phyloP scores from a whole-genome alignment of 2,113 vertebrate genomes.

The Cyprinus carpio region DNA sequence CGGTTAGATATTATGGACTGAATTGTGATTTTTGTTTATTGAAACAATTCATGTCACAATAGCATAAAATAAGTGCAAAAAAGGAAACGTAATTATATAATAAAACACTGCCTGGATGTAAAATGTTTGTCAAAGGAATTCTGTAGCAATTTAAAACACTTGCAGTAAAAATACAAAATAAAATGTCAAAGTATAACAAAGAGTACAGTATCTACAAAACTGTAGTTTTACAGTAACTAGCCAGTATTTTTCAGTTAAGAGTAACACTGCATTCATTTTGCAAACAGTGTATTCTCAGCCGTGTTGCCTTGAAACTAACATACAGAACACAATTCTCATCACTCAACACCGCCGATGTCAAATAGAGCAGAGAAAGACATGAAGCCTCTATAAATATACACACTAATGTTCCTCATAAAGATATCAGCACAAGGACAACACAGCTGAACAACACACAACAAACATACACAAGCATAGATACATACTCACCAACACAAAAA shows the following conservation, averaged over 20 bases:
- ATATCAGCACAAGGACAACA: conserved; percentile 25
- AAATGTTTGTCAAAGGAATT: conserved; percentile 10
- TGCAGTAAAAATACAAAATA: no score
- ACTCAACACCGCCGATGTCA: not conserved
- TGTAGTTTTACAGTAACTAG: not conserved
- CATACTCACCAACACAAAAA: not conserved
- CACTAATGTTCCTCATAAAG: conserved; percentile 22
- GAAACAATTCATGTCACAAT: conserved; percentile 25
- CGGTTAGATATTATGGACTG: not conserved
- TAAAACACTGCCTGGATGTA: not conserved
- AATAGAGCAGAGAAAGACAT: not conserved
- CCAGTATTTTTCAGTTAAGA: not conserved
- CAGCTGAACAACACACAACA: conserved; percentile 35
- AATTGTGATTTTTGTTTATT: conserved; percentile 43
- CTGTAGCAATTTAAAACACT: not conserved
- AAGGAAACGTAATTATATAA: not conserved
- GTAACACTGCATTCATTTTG: not conserved
- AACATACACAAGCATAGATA: not conserved
- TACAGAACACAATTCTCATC: not conserved
- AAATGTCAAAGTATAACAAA: not conserved
- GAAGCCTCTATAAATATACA: conserved; percentile 40
- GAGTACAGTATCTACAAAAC: not conserved
- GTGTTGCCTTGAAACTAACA: not conserved
- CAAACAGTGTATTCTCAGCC: not conserved
- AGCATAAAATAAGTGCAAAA: conserved; percentile 46